phyloP scores from a whole-genome alignment of 2,797 vertebrate species.

The Lagocephalus sceleratus region DNA sequence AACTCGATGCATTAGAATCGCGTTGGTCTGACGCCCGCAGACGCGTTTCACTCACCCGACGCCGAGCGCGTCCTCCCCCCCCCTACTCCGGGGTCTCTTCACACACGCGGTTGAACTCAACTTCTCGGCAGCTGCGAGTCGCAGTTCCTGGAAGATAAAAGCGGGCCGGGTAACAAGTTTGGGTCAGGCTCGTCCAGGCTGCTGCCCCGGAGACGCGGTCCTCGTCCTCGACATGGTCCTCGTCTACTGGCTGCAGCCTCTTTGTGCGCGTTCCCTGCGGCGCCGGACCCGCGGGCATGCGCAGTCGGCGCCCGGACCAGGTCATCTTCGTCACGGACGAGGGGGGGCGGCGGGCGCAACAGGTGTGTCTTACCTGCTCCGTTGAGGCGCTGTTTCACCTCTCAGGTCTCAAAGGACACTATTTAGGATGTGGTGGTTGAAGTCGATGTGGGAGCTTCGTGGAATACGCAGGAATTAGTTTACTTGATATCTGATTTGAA shows the following conservation, averaged over 20 bases:
- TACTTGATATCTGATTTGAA: no score
- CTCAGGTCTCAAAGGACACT: no score
- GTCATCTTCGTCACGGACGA: background rate
- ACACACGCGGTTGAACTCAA: background rate
- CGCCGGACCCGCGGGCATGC: slow-evolving; percentile 52
- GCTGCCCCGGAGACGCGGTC: background rate
- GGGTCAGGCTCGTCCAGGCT: background rate
- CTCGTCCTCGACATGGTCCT: slow-evolving; percentile 26
- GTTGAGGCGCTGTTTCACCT: no score
- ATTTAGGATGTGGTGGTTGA: no score
- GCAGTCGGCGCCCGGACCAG: slow-evolving; percentile 32
- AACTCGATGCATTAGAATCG: background rate
- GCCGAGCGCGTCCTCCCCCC: slow-evolving; percentile 26
- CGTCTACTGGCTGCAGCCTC: slow-evolving; percentile 30
- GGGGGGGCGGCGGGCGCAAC: slow-evolving; percentile 25
- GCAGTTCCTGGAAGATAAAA: background rate
- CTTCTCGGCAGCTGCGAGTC: background rate
- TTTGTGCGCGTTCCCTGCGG: slow-evolving; percentile 58
- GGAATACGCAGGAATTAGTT: no score
- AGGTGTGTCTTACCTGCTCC: slow-evolving; percentile 52
- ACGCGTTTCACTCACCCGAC: slow-evolving; percentile 39
- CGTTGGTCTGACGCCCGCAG: background rate
- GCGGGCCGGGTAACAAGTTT: background rate
- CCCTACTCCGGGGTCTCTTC: no score
- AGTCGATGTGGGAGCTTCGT: no score